Evolutionary conservation across 1,140 invertebrate species (phyloP).

Genomic region (Ceratina calcarata): DNA sequence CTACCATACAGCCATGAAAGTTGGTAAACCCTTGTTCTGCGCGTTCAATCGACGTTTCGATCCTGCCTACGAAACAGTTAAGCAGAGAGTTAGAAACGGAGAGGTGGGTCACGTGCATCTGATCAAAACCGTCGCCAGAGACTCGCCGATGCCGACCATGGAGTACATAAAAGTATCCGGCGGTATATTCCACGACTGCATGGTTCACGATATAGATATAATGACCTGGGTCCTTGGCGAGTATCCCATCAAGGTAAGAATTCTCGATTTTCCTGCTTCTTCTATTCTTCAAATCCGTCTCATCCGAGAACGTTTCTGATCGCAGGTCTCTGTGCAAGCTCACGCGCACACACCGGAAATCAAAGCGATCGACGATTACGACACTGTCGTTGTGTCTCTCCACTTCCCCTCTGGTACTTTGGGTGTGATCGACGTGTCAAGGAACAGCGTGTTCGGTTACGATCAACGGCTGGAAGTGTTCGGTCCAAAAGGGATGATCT

Average conservation of each 20-base stretch:
- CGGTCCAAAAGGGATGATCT: slow-evolving; percentile 83
- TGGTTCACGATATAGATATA: slow-evolving; percentile 87
- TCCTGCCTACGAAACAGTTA: slow-evolving; percentile 82
- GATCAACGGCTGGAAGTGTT: slow-evolving; percentile 87
- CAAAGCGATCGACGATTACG: slow-evolving; percentile 83
- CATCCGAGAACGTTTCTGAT: neutral
- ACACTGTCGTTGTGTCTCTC: slow-evolving; percentile 84
- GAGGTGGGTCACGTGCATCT: slow-evolving; percentile 84
- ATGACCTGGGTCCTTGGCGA: slow-evolving; percentile 84
- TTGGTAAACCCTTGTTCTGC: slow-evolving; percentile 82
- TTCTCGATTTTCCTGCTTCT: neutral
- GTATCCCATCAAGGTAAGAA: slow-evolving; percentile 78
- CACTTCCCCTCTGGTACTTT: slow-evolving; percentile 84
- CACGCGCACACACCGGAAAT: slow-evolving; percentile 83
- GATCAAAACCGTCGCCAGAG: slow-evolving; percentile 83
- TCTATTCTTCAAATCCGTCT: neutral
- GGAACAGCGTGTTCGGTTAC: slow-evolving; percentile 85
- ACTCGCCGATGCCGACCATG: slow-evolving; percentile 83
- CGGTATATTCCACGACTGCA: slow-evolving; percentile 88
- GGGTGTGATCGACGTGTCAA: slow-evolving; percentile 84
- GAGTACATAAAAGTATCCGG: slow-evolving; percentile 85
- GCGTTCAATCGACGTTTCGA: slow-evolving; percentile 88
- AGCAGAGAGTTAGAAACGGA: slow-evolving; percentile 80
- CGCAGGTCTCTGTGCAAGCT: slow-evolving; percentile 80
- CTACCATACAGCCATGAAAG: slow-evolving; percentile 82